phyloP scores from a whole-genome alignment of 2,797 vertebrate species.

The Urosaurus nigricauda region DNA sequence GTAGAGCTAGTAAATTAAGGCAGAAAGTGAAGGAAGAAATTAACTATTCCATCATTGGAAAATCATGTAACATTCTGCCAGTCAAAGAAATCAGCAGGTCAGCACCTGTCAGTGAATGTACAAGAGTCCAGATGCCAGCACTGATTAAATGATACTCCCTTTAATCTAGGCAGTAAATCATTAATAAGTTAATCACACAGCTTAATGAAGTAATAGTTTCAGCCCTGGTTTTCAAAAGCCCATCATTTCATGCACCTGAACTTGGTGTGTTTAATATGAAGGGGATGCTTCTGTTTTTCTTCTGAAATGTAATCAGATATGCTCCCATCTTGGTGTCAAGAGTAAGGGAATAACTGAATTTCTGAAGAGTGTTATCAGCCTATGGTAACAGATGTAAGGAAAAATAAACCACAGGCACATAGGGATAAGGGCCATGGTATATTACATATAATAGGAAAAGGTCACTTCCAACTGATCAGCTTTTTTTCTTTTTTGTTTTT shows the following conservation, averaged over 20 bases:
- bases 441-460: not conserved
- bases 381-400: not conserved
- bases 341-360: not conserved
- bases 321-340: not conserved
- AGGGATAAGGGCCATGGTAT: not conserved
- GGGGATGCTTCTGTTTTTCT: not conserved
- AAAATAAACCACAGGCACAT: not conserved
- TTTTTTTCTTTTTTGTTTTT: too few species aligned
- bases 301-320: constrained; percentile 11
- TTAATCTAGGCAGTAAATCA: constrained; percentile 37
- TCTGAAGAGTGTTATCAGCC: not conserved
- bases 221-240: not conserved
- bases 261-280: not conserved
- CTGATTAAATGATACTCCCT: constrained; percentile 40
- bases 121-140: constrained; percentile 32
- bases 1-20: not conserved
- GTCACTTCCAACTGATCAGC: not conserved
- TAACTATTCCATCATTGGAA: not conserved
- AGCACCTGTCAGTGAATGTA: constrained; percentile 7
- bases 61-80: not conserved
- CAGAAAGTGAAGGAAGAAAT: not conserved
- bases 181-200: constrained; percentile 38
- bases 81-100: not conserved
- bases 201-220: constrained; percentile 35
- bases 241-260: not conserved